Conservation (phyloP, 1,140 invertebrate genomes). For the Nasonia longicornis region DNA sequence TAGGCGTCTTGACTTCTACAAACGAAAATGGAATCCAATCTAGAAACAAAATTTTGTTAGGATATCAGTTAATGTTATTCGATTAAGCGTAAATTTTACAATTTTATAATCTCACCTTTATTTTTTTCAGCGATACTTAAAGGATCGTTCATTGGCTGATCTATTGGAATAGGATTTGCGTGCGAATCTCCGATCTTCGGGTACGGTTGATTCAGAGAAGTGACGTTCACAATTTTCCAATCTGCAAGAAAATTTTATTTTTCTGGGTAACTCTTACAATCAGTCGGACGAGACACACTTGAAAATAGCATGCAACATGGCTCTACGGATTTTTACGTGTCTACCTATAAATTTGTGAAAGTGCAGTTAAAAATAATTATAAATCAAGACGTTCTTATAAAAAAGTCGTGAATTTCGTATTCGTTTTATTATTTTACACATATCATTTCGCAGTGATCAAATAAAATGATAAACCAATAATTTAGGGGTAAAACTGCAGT, state of each 20-base stretch:
- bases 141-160: background rate
- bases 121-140: background rate
- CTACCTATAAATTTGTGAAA: too few species aligned
- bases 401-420: too few species aligned
- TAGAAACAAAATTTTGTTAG: background rate
- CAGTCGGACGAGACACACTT: background rate
- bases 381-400: too few species aligned
- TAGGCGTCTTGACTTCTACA: background rate
- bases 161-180: background rate
- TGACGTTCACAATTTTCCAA: constrained; percentile 17
- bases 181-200: background rate
- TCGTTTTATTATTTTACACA: too few species aligned
- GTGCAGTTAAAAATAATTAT: too few species aligned
- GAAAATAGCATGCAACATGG: background rate
- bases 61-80: background rate
- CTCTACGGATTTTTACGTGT: too few species aligned
- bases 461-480: too few species aligned
- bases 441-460: too few species aligned
- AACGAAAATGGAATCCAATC: constrained; percentile 14
- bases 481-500: too few species aligned
- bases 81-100: background rate
- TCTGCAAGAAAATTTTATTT: constrained; percentile 17
- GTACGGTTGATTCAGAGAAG: background rate
- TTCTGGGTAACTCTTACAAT: background rate
- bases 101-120: background rate